Base-by-base conservation (phyloP, 1,140 invertebrate species). In the Cotesia chilonis region DNA sequence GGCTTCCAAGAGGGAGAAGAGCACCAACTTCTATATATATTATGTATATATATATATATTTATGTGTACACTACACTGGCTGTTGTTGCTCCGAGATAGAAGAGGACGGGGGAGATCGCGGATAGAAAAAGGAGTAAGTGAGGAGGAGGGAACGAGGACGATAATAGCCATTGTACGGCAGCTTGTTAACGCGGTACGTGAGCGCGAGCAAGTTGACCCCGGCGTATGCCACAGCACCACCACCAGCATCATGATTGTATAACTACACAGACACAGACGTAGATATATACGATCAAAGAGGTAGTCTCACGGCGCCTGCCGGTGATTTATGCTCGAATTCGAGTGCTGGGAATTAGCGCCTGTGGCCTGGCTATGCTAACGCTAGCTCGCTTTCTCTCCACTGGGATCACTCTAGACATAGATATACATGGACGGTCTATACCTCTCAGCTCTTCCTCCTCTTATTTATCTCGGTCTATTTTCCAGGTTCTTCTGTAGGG, bases 161-260 rank as follows among this genome's bases (percentile, higher is more conserved):
- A 80, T 80, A 77, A 80, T 76, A 73, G 76, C 70, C 63, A 78
- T 80, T 81, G 79, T 77, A 75, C 66, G 70, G 61, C 75, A 74
- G 78, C 75, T 79, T 77, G 79, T 81, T 78, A 81, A 78, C 76
- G 72, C 72, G 79, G 71, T 76, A 80, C 74, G 74, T 71, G 74
- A 77, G 68, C 65, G 69, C 67, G 70, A 66, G 61, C 10, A n/a
- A 75, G 71, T 75, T 74, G 74, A 77, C 74, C 70, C 76, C 72
- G 70, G 73, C 66, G 70, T 75, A 72, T 70, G 71, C 76, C 38
- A 37, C 35, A 35, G 28, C 17, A 36, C 6, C 41, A 47, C 41
- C 41, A 47, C 41, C 41, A 47, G 41, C 41, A 47, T 10, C 41
- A 47, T 69, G n/a, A 69, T 36, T 68, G 63, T 72, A 14, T 66